These are phyloP conservation scores for Naso thynnoides DNA, from an alignment of 2,797 vertebrate species.

Conservation along the genomic window DNA sequence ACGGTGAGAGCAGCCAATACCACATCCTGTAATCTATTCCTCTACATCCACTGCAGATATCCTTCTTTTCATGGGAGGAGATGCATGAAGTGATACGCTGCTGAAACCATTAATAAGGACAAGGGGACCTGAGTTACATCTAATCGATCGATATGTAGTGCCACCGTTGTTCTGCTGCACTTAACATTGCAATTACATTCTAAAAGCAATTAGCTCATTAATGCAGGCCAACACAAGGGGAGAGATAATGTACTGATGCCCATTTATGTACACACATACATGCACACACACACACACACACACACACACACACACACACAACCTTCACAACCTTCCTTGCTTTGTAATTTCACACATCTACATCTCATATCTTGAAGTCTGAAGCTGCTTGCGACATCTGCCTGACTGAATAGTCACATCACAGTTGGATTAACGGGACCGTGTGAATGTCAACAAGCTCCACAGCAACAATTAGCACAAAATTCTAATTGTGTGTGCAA, in stretches of 20 bases:
- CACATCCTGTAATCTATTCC: slow-evolving; percentile 24
- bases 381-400: slow-evolving; percentile 23
- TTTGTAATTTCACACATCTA: slow-evolving; percentile 45
- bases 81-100: slow-evolving; percentile 36
- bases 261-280: slow-evolving; percentile 40
- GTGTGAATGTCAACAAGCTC: slow-evolving; percentile 56
- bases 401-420: slow-evolving; percentile 37
- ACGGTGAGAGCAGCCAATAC: slow-evolving; percentile 23
- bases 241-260: slow-evolving; percentile 39
- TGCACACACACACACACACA: slow-evolving; percentile 7
- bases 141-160: slow-evolving; percentile 50
- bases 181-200: slow-evolving; percentile 66
- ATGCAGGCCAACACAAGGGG: slow-evolving; percentile 33
- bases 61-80: slow-evolving; percentile 27
- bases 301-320: slow-evolving; percentile 14
- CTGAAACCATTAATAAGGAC: slow-evolving; percentile 46
- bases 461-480: slow-evolving; percentile 40
- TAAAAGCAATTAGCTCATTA: slow-evolving; percentile 61
- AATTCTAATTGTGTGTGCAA: slow-evolving; percentile 17
- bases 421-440: slow-evolving; percentile 45
- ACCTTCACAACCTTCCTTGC: not conserved
- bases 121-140: slow-evolving; percentile 37
- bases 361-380: slow-evolving; percentile 45
- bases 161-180: slow-evolving; percentile 18
- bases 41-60: not conserved